Percentiles rank a stretch among this genome's conserved stretches.
Conservation (phyloP, 2,888 invertebrate genomes). For the Temnothorax ravouxi region DNA sequence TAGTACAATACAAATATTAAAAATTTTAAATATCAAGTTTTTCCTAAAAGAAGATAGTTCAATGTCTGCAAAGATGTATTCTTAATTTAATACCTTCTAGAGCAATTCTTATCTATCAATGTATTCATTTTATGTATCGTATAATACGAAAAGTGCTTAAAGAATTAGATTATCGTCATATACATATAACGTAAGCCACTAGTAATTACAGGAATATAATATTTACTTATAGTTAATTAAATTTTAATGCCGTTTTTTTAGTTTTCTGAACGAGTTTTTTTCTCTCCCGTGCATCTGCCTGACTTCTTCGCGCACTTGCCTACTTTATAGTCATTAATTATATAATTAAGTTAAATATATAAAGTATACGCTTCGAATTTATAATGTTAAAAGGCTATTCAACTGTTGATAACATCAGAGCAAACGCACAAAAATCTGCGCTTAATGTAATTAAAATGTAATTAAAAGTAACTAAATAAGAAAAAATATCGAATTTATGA, state of each 20-base stretch:
- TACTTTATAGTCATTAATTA: not conserved
- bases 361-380: not conserved
- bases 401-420: not conserved
- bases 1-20: not conserved
- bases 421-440: not conserved
- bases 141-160: not conserved
- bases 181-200: not conserved
- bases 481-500: not conserved
- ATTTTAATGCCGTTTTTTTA: not conserved
- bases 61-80: not conserved
- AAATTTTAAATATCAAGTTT: not conserved
- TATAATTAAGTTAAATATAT: not conserved
- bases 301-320: not conserved
- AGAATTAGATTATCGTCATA: not conserved
- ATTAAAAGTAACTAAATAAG: not conserved
- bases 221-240: not conserved
- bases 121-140: too few relatives aligned
- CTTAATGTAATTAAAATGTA: not conserved
- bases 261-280: not conserved
- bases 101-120: too few relatives aligned
- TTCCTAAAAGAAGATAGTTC: not conserved
- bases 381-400: not conserved
- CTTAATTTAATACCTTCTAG: not conserved
- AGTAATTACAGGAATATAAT: not conserved
- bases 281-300: not conserved